Percentiles rank a stretch among this genome's conserved stretches.
Evolutionary conservation across 2,888 invertebrate species (phyloP).

Genomic region (Erpobdella octoculata): DNA sequence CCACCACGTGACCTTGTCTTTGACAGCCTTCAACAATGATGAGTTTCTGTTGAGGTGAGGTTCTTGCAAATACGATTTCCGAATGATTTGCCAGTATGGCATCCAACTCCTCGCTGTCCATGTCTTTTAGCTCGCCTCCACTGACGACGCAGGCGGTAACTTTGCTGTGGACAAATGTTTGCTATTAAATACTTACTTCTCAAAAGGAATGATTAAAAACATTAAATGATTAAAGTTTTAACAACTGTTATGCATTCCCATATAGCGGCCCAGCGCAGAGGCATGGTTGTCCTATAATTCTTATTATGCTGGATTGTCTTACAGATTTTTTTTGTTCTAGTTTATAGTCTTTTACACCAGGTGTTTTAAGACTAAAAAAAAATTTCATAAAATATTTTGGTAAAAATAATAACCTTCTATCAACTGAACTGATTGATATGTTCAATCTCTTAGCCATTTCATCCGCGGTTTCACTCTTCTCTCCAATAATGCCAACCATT

Average conservation of each 20-base stretch:
- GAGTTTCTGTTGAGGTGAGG: slow-evolving; percentile 82
- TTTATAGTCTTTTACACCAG: no score
- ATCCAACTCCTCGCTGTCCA: slow-evolving; percentile 70
- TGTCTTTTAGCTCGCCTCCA: slow-evolving; percentile 66
- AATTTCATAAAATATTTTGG: no score
- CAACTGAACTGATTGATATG: slow-evolving; percentile 50
- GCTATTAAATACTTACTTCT: background rate
- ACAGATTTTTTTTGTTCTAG: no score
- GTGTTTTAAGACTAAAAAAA: no score
- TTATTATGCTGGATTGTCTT: no score
- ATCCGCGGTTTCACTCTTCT: slow-evolving; percentile 55
- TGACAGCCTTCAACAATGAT: slow-evolving; percentile 72
- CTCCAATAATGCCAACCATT: slow-evolving; percentile 56
- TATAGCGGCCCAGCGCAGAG: no score
- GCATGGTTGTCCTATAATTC: no score
- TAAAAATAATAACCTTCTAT: slow-evolving; percentile 49
- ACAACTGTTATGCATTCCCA: no score
- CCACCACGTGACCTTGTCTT: slow-evolving; percentile 67
- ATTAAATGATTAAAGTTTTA: no score
- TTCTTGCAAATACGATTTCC: slow-evolving; percentile 91
- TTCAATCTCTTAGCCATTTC: slow-evolving; percentile 71
- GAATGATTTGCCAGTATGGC: slow-evolving; percentile 84
- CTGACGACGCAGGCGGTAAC: slow-evolving; percentile 52
- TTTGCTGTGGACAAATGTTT: slow-evolving; percentile 39
- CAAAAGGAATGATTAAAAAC: slow-evolving; percentile 1